A percentile compares a stretch with the other conserved stretches of the same genome.
These are phyloP conservation scores for Calyptomena viridis DNA, from an alignment of 2,113 vertebrate genomes.

Conservation along the genomic window DNA sequence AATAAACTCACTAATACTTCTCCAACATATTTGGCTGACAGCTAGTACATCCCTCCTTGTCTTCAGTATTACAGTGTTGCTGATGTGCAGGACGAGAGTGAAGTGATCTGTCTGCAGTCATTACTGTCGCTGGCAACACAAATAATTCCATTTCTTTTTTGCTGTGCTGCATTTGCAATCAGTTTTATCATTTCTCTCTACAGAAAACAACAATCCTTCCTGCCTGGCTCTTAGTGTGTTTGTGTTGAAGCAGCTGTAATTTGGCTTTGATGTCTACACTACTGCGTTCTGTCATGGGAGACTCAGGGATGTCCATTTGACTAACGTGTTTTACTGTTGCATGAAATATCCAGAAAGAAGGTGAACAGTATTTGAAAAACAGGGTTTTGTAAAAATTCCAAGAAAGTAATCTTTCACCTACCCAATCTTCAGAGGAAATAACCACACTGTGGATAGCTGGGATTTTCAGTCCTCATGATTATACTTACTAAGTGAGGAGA, in stretches of 20 bases:
- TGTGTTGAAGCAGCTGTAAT: background rate
- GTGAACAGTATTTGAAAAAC: background rate
- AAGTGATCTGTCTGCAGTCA: background rate
- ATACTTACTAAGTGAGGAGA: background rate
- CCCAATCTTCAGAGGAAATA: background rate
- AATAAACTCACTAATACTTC: conserved; percentile 3
- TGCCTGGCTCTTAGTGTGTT: background rate
- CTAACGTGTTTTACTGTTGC: background rate
- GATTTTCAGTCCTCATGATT: background rate
- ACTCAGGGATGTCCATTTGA: background rate
- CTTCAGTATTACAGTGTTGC: background rate
- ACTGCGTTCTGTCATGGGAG: background rate
- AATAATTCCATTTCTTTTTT: background rate
- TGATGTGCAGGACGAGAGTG: background rate
- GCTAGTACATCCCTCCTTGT: background rate
- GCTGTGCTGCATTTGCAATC: background rate
- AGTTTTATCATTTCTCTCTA: background rate
- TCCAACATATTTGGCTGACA: background rate
- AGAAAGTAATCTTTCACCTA: background rate
- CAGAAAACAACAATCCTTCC: background rate
- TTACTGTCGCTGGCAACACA: background rate
- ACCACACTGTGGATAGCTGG: background rate
- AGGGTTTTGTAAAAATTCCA: background rate
- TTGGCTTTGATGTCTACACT: background rate
- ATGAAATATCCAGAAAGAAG: background rate